These are phyloP conservation scores for Eledone cirrhosa DNA, from an alignment of 2,888 invertebrate species.

Conservation along the genomic window DNA sequence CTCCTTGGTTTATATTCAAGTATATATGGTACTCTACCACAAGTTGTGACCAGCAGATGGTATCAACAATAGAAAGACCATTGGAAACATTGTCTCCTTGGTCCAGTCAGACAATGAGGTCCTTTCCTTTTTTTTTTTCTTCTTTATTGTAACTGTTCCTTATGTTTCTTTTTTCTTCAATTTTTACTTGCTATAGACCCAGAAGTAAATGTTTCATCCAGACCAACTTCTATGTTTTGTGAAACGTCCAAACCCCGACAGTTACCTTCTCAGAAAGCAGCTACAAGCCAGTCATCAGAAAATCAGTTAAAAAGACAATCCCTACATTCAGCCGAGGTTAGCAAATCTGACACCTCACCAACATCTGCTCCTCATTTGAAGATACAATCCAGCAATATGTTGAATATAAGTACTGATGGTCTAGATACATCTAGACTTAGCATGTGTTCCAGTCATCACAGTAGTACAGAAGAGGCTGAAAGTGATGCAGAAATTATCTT, in stretches of 20 bases:
- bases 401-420: constrained; percentile 5
- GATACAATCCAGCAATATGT: background rate
- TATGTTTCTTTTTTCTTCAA: background rate
- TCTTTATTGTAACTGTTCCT: no score
- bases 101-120: background rate
- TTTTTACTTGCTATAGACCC: background rate
- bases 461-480: constrained; percentile 16
- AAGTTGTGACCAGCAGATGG: no score
- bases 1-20: no score
- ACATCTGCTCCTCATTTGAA: background rate
- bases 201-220: background rate
- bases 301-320: no score
- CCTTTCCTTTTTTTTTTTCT: no score
- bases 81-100: no score
- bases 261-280: background rate
- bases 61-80: no score
- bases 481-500: constrained; percentile 25
- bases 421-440: constrained; percentile 19
- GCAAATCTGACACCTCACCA: constrained; percentile 4
- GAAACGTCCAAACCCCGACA: background rate
- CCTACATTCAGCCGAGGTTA: background rate
- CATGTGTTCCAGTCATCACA: constrained; percentile 20
- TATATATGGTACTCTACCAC: no score
- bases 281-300: background rate
- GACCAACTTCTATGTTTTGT: constrained; percentile 13